Evolutionary conservation across 2,113 vertebrate species (phyloP).

Genomic region (Boleophthalmus pectinirostris): DNA sequence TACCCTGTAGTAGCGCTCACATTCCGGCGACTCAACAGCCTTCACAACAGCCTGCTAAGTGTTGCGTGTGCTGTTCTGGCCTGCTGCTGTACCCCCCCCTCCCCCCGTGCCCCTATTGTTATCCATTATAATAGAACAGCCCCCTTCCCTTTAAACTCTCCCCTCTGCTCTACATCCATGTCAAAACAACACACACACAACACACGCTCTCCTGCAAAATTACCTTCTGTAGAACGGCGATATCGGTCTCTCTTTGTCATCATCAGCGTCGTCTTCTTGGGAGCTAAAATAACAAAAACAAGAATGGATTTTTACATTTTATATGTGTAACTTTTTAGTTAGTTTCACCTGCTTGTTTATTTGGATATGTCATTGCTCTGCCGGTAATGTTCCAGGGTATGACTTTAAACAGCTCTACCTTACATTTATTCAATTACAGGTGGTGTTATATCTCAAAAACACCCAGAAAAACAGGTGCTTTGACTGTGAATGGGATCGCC

Average conservation of each 20-base stretch:
- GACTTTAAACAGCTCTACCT: too few species aligned
- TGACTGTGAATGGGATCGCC: too few species aligned
- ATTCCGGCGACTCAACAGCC: not conserved
- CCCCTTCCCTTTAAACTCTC: constrained; percentile 17
- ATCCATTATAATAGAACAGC: constrained; percentile 40
- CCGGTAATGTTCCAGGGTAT: too few species aligned
- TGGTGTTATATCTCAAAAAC: too few species aligned
- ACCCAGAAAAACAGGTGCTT: too few species aligned
- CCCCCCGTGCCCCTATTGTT: constrained; percentile 51
- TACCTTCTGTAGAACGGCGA: constrained; percentile 95
- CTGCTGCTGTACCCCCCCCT: constrained; percentile 25
- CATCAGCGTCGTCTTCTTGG: constrained; percentile 80
- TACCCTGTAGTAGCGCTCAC: not conserved
- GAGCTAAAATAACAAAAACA: constrained; percentile 71
- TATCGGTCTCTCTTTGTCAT: constrained; percentile 85
- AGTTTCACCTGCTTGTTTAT: too few species aligned
- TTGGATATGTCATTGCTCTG: too few species aligned
- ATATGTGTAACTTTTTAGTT: too few species aligned
- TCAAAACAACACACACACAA: constrained; percentile 57
- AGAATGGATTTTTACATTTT: too few species aligned
- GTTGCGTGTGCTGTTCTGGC: constrained; percentile 39
- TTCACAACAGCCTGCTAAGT: constrained; percentile 21
- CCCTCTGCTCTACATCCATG: constrained; percentile 24
- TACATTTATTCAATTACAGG: too few species aligned
- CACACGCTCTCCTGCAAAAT: not conserved